Evolutionary conservation across 1,140 invertebrate genomes (phyloP), one percentile per base, ranked within the genome.

Genomic region (Lepidurus couesii): DNA sequence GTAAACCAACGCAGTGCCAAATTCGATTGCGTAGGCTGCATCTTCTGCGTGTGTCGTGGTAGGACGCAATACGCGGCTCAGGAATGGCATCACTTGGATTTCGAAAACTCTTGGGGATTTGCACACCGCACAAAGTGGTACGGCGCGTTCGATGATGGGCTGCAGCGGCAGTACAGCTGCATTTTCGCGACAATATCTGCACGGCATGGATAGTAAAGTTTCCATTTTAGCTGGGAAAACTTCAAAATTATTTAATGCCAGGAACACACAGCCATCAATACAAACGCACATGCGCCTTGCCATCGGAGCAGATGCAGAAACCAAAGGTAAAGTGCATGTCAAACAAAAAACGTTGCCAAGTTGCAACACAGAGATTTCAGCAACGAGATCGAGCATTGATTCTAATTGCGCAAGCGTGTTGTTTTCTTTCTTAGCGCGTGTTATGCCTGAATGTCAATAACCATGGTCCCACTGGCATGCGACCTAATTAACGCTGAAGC

Each of bases 1-100:
- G 82, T 91, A 95, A 24, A 95, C 84, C 44, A 94, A 84, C 9
- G 94, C 90, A 43, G 92, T 94, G 9, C 94, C 92, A 84, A 92
- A 95, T 84, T 96, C 93, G 44, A 94, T 82, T 79, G 42, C 81
- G 81, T 26, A 74, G 21, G 16, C 44, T 77, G 24, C 8, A 77
- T 10, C 75, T 53, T 26, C 24, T 85, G 83, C 79, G 83, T 7
- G 43, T 42, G 76, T 42, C 24, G 77, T 44, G 47, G 81, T 81
- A 47, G 78, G 74, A 8, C 80, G 82, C 10, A 95, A 84, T 78
- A 90, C 90, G 44, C 91, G 89, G 77, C 95, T 90, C 7, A 95
- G 86, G 11, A 91, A 91, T 3, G 94, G 92, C 73, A 95, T 85
- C 74, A 96, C 84, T 86, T 96, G 94, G 6, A 95, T 83, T 84